Conservation (phyloP, 2,888 invertebrate genomes). For the Palloptera scutellata region DNA sequence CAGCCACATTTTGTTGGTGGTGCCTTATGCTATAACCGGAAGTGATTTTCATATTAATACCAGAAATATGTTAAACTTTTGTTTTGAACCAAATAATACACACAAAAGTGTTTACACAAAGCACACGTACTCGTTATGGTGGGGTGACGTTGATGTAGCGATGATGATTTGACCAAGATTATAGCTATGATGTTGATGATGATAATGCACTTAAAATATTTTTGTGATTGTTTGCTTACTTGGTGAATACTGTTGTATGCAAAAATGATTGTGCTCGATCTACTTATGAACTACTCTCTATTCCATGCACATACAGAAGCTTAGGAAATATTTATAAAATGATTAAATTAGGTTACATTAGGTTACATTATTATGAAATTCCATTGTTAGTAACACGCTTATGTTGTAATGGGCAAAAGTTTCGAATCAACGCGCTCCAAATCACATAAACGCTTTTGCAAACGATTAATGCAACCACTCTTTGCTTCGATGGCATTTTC, state of each 20-base stretch:
- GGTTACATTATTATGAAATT: no score
- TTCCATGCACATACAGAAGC: neutral
- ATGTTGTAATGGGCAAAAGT: slow-evolving; percentile 27
- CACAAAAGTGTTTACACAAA: slow-evolving; percentile 25
- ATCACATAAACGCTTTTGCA: slow-evolving; percentile 47
- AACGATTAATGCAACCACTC: slow-evolving; percentile 45
- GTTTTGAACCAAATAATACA: neutral
- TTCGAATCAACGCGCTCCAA: slow-evolving; percentile 27
- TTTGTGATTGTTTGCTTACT: no score
- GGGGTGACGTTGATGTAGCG: slow-evolving; percentile 21
- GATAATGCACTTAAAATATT: slow-evolving; percentile 11
- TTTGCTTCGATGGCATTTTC: slow-evolving; percentile 51
- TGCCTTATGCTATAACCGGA: slow-evolving; percentile 20
- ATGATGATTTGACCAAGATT: neutral
- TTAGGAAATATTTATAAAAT: no score
- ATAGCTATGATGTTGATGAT: slow-evolving; percentile 13
- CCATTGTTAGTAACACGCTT: neutral
- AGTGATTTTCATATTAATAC: slow-evolving; percentile 3
- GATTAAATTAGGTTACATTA: no score
- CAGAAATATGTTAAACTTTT: slow-evolving; percentile 20
- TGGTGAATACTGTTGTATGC: slow-evolving; percentile 12
- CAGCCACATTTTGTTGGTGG: slow-evolving; percentile 17
- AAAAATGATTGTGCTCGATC: neutral
- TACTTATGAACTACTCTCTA: no score
- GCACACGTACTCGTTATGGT: slow-evolving; percentile 27